These are phyloP conservation scores for fruit fly (Drosophila melanogaster) DNA, from an alignment of 1,140 invertebrate genomes.

Conservation along the genomic window DNA sequence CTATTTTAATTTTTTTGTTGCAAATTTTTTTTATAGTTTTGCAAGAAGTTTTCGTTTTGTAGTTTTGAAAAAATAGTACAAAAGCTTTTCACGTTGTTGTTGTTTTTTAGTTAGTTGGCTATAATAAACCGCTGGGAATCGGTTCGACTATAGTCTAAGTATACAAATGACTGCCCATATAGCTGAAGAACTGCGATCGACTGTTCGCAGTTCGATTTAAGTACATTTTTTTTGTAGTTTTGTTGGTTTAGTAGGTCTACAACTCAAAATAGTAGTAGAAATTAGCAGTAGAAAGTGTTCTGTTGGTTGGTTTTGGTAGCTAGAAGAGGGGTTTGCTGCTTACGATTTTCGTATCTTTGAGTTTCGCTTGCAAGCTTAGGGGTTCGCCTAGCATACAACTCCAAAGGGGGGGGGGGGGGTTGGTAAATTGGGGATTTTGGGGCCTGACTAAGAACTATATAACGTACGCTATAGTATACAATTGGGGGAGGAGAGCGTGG, in stretches of 20 bases:
- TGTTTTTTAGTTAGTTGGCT: constrained; percentile 59
- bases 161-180: constrained; percentile 84
- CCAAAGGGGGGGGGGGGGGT: constrained; percentile 17
- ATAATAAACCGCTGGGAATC: constrained; percentile 59
- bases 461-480: constrained; percentile 78
- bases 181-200: constrained; percentile 72
- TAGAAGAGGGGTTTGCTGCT: constrained; percentile 49
- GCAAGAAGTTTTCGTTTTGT: constrained; percentile 55
- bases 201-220: constrained; percentile 60
- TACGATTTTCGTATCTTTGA: constrained; percentile 42
- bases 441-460: constrained; percentile 72
- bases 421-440: constrained; percentile 13
- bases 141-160: constrained; percentile 67
- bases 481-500: constrained; percentile 30
- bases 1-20: constrained; percentile 60
- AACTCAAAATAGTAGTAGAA: constrained; percentile 70
- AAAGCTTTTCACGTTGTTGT: constrained; percentile 76
- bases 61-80: constrained; percentile 81
- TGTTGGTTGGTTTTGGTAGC: constrained; percentile 41
- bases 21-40: constrained; percentile 43
- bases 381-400: constrained; percentile 52
- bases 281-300: constrained; percentile 59
- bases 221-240: constrained; percentile 63
- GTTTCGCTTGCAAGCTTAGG: constrained; percentile 44
- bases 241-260: constrained; percentile 69